These are phyloP conservation scores for Acrobasis suavella DNA, from an alignment of 2,888 invertebrate species.

Conservation along the genomic window DNA sequence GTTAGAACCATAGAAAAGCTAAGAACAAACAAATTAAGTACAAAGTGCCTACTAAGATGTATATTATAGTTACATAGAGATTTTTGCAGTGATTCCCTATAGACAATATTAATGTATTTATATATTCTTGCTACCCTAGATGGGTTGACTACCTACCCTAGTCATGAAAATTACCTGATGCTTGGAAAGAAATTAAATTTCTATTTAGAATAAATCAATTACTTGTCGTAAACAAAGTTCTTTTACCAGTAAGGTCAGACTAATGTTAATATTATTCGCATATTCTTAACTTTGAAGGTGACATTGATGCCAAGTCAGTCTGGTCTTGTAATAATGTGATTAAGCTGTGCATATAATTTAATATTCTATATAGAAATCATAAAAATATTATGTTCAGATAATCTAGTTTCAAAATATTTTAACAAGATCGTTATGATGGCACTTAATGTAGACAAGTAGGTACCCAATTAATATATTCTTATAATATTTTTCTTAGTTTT, in stretches of 20 bases:
- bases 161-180: background rate
- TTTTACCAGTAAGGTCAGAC: constrained; percentile 16
- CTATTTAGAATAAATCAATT: background rate
- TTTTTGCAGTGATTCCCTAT: too few relatives aligned
- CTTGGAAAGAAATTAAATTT: background rate
- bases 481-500: too few relatives aligned
- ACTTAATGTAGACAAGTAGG: too few relatives aligned
- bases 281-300: constrained; percentile 10
- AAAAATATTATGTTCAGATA: background rate
- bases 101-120: too few relatives aligned
- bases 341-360: background rate
- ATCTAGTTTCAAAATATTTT: background rate
- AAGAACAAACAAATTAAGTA: too few relatives aligned
- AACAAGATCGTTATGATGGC: background rate
- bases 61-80: too few relatives aligned
- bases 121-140: too few relatives aligned
- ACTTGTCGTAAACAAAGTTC: background rate
- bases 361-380: background rate
- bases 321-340: background rate
- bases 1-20: too few relatives aligned
- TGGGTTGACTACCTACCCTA: background rate
- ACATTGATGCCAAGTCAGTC: constrained; percentile 12
- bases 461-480: too few relatives aligned
- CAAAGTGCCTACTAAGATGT: too few relatives aligned
- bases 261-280: constrained; percentile 15